These are phyloP conservation scores for Lampris incognitus DNA, from an alignment of 2,113 vertebrate genomes.

Conservation along the genomic window DNA sequence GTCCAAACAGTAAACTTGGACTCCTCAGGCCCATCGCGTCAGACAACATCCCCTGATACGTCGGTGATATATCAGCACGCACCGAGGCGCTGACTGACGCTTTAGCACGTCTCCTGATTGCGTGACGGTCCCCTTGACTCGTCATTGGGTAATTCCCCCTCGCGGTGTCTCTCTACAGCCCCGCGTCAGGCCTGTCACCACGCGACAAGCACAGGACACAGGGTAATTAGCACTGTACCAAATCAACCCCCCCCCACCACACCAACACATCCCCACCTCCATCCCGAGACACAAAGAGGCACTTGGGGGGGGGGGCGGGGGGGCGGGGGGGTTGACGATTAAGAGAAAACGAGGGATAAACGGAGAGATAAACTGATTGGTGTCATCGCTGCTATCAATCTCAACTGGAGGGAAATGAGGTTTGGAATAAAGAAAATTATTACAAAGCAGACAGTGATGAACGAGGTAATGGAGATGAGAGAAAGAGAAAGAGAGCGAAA, in stretches of 20 bases:
- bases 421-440: conserved; percentile 87
- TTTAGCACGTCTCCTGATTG: too few species aligned
- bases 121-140: conserved; percentile 32
- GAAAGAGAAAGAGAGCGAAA: conserved; percentile 44
- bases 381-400: conserved; percentile 87
- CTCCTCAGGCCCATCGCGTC: not conserved
- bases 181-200: conserved; percentile 63
- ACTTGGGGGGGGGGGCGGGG: conserved; percentile 47
- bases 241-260: conserved; percentile 69
- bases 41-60: conserved; percentile 11
- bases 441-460: conserved; percentile 88
- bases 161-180: conserved; percentile 68
- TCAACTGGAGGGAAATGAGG: conserved; percentile 85
- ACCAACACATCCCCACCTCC: not conserved
- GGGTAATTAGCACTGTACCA: conserved; percentile 80
- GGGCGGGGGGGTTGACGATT: conserved; percentile 71
- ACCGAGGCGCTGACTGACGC: not conserved
- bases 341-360: conserved; percentile 87
- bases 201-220: conserved; percentile 56
- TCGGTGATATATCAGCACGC: not conserved
- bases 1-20: not conserved
- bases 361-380: conserved; percentile 87
- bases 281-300: conserved; percentile 72
- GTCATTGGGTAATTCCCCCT: conserved; percentile 63
- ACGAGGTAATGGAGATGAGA: conserved; percentile 72